Percentiles rank a stretch among this genome's conserved stretches.
Conservation (phyloP, 30 jellyfish, hydroid and myxozoan genomes). For the Aurelia aurita region DNA sequence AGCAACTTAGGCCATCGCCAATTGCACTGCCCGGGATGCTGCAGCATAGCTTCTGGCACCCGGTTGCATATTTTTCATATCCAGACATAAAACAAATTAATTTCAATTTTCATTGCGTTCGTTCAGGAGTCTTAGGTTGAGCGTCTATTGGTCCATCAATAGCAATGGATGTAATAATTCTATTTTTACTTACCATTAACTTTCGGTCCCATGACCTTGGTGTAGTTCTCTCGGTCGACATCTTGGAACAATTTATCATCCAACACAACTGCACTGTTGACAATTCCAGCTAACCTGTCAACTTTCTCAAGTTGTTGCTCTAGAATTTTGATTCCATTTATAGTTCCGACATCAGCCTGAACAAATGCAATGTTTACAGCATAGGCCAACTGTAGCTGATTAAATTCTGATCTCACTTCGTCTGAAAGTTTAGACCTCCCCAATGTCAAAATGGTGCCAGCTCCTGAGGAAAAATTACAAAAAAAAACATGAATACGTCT, state of each 20-base stretch:
- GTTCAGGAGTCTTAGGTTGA: too few relatives aligned
- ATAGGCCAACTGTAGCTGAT: conserved; percentile 7
- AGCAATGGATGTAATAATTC: too few relatives aligned
- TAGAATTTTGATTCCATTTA: conserved; percentile 2
- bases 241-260: conserved; percentile 36
- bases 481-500: not conserved
- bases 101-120: too few relatives aligned
- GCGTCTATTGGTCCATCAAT: too few relatives aligned
- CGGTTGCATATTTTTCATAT: too few relatives aligned
- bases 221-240: conserved; percentile 48
- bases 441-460: conserved; percentile 47
- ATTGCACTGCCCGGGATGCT: too few relatives aligned
- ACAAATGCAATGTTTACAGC: not conserved
- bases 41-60: too few relatives aligned
- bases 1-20: too few relatives aligned
- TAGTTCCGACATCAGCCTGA: conserved; percentile 16
- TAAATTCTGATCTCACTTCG: conserved; percentile 7
- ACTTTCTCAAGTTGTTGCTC: conserved; percentile 13
- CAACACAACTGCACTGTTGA: conserved; percentile 70
- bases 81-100: too few relatives aligned
- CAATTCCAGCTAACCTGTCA: conserved; percentile 59
- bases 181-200: conserved; percentile 23
- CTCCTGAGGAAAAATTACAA: conserved; percentile 21
- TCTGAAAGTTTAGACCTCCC: conserved; percentile 35
- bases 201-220: conserved; percentile 62